A percentile compares a stretch with the other conserved stretches of the same genome.
These are phyloP conservation scores for Trichonephila clavipes DNA, from an alignment of 1,140 invertebrate genomes.

Conservation along the genomic window DNA sequence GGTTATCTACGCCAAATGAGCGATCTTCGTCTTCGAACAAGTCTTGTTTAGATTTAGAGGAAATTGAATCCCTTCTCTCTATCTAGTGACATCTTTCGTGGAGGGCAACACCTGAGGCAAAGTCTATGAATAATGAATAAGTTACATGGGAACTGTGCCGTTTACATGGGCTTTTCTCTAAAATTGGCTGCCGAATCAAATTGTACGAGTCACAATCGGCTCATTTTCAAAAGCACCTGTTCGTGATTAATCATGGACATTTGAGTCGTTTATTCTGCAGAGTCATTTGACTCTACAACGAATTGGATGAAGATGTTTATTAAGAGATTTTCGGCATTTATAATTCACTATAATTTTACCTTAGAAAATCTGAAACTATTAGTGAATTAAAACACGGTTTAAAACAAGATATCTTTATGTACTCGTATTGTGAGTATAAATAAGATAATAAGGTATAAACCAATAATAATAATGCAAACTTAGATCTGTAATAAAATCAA, in stretches of 20 bases:
- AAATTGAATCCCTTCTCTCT: constrained; percentile 55
- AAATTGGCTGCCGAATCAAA: constrained; percentile 26
- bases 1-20: constrained; percentile 57
- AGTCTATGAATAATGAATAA: constrained; percentile 62
- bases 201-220: not conserved
- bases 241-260: not conserved
- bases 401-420: too few relatives aligned
- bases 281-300: too few relatives aligned
- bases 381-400: not conserved
- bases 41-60: constrained; percentile 66
- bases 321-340: not conserved
- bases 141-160: constrained; percentile 33
- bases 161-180: constrained; percentile 38
- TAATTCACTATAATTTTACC: not conserved
- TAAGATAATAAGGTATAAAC: too few relatives aligned
- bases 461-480: too few relatives aligned
- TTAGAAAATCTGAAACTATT: not conserved
- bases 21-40: constrained; percentile 42
- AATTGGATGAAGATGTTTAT: not conserved
- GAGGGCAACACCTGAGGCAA: constrained; percentile 45
- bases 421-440: too few relatives aligned
- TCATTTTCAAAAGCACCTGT: not conserved
- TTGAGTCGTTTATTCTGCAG: not conserved
- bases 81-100: constrained; percentile 55
- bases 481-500: too few relatives aligned